Percentiles rank a stretch among this genome's conserved stretches.
These are phyloP conservation scores for Apantesis nais DNA, from an alignment of 2,888 invertebrate genomes.

Conservation along the genomic window DNA sequence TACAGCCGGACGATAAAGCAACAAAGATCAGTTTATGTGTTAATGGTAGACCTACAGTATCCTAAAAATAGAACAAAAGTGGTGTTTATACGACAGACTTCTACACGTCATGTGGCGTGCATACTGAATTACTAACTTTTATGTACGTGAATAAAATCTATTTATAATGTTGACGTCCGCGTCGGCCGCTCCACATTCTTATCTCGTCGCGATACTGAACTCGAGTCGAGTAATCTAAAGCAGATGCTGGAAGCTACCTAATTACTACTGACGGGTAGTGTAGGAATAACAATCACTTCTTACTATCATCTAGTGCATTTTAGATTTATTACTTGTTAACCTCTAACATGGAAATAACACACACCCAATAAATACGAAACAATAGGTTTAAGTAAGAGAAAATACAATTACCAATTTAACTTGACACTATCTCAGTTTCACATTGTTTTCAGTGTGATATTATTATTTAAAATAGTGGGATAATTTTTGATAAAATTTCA, in stretches of 20 bases:
- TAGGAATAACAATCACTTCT: conserved; percentile 41
- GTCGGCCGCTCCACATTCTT: conserved; percentile 75
- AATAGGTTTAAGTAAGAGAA: background rate
- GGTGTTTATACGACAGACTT: conserved; percentile 63
- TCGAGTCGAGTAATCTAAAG: conserved; percentile 62
- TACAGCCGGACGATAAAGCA: conserved; percentile 48
- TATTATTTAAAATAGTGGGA: background rate
- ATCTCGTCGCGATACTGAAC: conserved; percentile 68
- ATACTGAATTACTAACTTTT: conserved; percentile 69
- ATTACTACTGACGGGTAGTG: conserved; percentile 24
- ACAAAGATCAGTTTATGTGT: conserved; percentile 50
- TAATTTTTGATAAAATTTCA: background rate
- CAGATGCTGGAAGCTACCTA: conserved; percentile 60
- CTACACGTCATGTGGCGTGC: conserved; percentile 63
- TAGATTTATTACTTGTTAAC: conserved; percentile 1
- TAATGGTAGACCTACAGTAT: conserved; percentile 50
- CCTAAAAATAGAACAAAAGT: conserved; percentile 60
- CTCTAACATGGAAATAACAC: background rate
- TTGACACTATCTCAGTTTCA: background rate
- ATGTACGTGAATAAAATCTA: conserved; percentile 79
- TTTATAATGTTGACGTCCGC: conserved; percentile 80
- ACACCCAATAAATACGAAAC: background rate
- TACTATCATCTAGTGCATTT: conserved; percentile 26
- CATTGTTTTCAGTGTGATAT: background rate
- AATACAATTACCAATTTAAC: background rate